These are phyloP conservation scores for Drosophila pseudotalamancana DNA, from an alignment of 2,888 invertebrate genomes.

Conservation along the genomic window DNA sequence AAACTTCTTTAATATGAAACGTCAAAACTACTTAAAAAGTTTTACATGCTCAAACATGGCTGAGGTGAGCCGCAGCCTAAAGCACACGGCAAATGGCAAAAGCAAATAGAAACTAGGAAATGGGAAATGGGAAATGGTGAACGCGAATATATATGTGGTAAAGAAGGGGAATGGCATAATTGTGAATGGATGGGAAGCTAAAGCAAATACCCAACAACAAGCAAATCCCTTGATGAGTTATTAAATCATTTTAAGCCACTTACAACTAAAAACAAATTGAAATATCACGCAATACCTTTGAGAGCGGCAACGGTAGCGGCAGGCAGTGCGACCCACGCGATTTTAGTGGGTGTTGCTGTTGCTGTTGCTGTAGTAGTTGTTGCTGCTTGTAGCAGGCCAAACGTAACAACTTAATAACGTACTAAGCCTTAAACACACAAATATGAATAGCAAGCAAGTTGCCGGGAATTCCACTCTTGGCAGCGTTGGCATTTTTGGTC, in stretches of 20 bases:
- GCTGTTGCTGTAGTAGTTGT: constrained; percentile 29
- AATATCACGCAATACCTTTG: constrained; percentile 81
- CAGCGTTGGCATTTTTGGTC: constrained; percentile 67
- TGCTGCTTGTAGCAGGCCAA: constrained; percentile 73
- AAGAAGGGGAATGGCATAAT: neutral
- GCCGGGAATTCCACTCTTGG: constrained; percentile 47
- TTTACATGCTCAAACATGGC: constrained; percentile 62
- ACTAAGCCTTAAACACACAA: constrained; percentile 80
- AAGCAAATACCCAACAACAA: constrained; percentile 75
- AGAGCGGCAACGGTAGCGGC: constrained; percentile 39
- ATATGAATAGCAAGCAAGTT: constrained; percentile 74
- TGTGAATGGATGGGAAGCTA: constrained; percentile 44
- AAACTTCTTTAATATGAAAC: constrained; percentile 77
- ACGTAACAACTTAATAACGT: constrained; percentile 80
- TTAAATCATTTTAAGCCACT: constrained; percentile 82
- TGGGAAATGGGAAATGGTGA: neutral
- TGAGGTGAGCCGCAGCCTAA: constrained; percentile 31
- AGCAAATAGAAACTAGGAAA: constrained; percentile 4
- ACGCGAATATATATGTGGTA: constrained; percentile 15
- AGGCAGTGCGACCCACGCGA: constrained; percentile 60
- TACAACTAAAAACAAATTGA: constrained; percentile 81
- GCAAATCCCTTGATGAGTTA: constrained; percentile 81
- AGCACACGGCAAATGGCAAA: constrained; percentile 33
- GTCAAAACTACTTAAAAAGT: constrained; percentile 77
- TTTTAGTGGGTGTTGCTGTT: constrained; percentile 23